Evolutionary conservation across 2,888 invertebrate genomes (phyloP).

Genomic region (Melanophora roralis): DNA sequence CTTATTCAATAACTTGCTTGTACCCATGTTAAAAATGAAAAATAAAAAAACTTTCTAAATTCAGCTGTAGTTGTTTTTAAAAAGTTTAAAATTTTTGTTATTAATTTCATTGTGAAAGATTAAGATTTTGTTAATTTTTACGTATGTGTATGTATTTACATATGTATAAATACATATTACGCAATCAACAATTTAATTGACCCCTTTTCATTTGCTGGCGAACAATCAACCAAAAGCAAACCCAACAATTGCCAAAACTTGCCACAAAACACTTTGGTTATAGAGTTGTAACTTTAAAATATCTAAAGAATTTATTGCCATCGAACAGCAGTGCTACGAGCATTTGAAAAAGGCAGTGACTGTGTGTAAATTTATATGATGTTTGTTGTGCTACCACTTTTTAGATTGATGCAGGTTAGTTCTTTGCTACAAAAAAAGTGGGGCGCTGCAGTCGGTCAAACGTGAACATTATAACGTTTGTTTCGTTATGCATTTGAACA

Average conservation of each 20-base stretch:
- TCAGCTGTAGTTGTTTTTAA: background rate
- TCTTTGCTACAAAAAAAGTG: background rate
- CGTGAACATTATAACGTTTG: no score
- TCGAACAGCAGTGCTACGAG: background rate
- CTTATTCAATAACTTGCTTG: background rate
- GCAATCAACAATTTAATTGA: conserved; percentile 50
- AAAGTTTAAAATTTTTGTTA: conserved; percentile 13
- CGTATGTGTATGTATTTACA: no score
- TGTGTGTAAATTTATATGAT: background rate
- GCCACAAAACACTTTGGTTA: conserved; percentile 22
- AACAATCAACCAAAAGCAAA: background rate
- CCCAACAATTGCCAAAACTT: background rate
- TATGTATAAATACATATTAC: background rate
- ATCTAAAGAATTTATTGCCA: conserved; percentile 21
- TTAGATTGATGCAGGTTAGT: conserved; percentile 23
- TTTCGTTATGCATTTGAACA: background rate
- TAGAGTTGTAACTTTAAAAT: conserved; percentile 13
- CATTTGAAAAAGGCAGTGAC: background rate
- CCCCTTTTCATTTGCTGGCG: conserved; percentile 23
- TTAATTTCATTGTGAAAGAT: conserved; percentile 11
- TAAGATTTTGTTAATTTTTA: conserved; percentile 4
- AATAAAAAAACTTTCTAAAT: background rate
- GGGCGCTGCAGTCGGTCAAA: background rate
- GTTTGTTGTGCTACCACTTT: conserved; percentile 11
- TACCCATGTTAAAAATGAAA: background rate